Percentiles rank a stretch among this genome's conserved stretches.
Evolutionary conservation across 2,888 invertebrate genomes (phyloP).

Genomic region (Heliconius sara): DNA sequence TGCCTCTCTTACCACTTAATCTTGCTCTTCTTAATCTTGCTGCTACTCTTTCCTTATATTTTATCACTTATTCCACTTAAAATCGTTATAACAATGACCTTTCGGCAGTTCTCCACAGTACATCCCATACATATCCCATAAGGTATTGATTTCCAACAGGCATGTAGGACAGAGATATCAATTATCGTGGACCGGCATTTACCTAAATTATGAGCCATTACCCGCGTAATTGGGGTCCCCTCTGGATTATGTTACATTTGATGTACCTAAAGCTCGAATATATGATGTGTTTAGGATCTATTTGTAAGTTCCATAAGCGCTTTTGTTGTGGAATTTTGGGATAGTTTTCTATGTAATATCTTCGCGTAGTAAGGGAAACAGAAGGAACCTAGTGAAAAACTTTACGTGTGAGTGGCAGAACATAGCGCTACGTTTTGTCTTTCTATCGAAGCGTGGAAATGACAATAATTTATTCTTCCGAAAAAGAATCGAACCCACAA

Average conservation of each 20-base stretch:
- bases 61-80: background rate
- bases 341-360: too few species aligned
- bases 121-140: background rate
- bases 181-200: conserved; percentile 52
- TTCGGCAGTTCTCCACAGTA: background rate
- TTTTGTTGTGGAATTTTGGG: too few species aligned
- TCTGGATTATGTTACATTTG: conserved; percentile 50
- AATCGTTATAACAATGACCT: background rate
- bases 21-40: too few species aligned
- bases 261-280: conserved; percentile 36
- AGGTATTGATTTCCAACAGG: conserved; percentile 46
- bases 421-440: too few species aligned
- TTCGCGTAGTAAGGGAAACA: too few species aligned
- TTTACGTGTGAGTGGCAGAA: too few species aligned
- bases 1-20: background rate
- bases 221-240: conserved; percentile 52
- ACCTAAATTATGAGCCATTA: conserved; percentile 57
- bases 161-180: conserved; percentile 52
- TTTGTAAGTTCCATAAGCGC: background rate
- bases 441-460: too few species aligned
- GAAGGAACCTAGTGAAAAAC: too few species aligned
- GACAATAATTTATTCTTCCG: background rate
- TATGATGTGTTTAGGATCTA: conserved; percentile 21
- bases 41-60: too few species aligned
- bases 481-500: too few species aligned